phyloP scores from a whole-genome alignment of 2,888 invertebrate species.

The Phengaris arion region DNA sequence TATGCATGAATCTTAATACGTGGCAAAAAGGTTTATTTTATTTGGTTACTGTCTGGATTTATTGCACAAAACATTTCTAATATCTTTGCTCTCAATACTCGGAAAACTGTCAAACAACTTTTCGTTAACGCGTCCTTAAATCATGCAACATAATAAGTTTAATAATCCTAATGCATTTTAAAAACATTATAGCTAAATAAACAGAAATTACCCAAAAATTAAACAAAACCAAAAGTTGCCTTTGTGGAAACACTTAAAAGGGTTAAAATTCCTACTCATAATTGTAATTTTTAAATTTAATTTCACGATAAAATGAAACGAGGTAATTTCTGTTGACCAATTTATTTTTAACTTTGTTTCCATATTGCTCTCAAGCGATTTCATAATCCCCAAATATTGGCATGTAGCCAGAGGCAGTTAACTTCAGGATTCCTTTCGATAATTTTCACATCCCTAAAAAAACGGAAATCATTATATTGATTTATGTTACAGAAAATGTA shows the following conservation, averaged over 20 bases:
- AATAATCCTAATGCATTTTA: too few species aligned
- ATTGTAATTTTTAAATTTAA: conserved; percentile 19
- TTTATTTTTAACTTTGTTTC: conserved; percentile 39
- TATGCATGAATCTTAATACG: too few species aligned
- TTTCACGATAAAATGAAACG: conserved; percentile 27
- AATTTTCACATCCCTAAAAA: conserved; percentile 59
- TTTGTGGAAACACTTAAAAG: background rate
- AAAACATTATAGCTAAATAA: too few species aligned
- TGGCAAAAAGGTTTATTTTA: too few species aligned
- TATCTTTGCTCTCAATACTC: too few species aligned
- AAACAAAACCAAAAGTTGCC: background rate
- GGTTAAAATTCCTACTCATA: background rate
- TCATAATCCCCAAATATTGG: conserved; percentile 53
- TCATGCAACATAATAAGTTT: too few species aligned
- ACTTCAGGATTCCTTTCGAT: conserved; percentile 54
- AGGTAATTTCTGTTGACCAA: conserved; percentile 25
- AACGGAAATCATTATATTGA: conserved; percentile 73
- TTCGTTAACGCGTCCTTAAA: too few species aligned
- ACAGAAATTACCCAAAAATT: background rate
- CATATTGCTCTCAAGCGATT: conserved; percentile 39
- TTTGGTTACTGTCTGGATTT: too few species aligned
- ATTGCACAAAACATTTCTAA: too few species aligned
- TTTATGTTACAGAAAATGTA: conserved; percentile 53
- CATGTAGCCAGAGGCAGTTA: conserved; percentile 54
- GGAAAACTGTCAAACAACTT: too few species aligned